Conservation (phyloP, 1,140 invertebrate genomes). For the Drosophila leontia region DNA sequence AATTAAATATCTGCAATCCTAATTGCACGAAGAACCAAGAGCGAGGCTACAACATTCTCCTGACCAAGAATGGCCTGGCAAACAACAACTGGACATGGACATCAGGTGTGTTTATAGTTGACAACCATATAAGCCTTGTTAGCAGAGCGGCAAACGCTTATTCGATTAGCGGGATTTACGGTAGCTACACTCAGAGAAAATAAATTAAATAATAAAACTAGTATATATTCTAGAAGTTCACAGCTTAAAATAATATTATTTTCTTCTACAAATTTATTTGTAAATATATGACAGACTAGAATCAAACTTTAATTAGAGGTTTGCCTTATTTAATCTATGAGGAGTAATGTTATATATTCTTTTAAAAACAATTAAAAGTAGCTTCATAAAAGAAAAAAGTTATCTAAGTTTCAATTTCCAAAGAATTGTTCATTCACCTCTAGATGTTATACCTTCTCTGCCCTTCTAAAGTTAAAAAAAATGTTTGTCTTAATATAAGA, state of each 20-base stretch:
- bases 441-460: too few relatives aligned
- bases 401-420: background rate
- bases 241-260: too few relatives aligned
- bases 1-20: constrained; percentile 34
- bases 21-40: constrained; percentile 33
- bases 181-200: background rate
- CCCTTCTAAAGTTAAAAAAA: too few relatives aligned
- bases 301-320: too few relatives aligned
- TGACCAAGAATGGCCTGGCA: constrained; percentile 24
- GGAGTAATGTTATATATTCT: background rate
- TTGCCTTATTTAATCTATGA: background rate
- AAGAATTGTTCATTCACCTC: background rate
- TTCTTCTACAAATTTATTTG: too few relatives aligned
- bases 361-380: background rate
- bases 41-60: constrained; percentile 25
- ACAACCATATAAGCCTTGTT: constrained; percentile 39
- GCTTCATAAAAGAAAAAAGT: background rate
- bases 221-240: background rate
- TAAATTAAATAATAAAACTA: background rate
- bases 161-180: constrained; percentile 72
- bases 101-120: constrained; percentile 29
- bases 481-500: too few relatives aligned
- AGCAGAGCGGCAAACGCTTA: constrained; percentile 43
- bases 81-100: constrained; percentile 28
- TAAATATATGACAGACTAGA: too few relatives aligned